phyloP scores from a whole-genome alignment of 2,113 vertebrate species.

The Phrynocephalus versicolor region DNA sequence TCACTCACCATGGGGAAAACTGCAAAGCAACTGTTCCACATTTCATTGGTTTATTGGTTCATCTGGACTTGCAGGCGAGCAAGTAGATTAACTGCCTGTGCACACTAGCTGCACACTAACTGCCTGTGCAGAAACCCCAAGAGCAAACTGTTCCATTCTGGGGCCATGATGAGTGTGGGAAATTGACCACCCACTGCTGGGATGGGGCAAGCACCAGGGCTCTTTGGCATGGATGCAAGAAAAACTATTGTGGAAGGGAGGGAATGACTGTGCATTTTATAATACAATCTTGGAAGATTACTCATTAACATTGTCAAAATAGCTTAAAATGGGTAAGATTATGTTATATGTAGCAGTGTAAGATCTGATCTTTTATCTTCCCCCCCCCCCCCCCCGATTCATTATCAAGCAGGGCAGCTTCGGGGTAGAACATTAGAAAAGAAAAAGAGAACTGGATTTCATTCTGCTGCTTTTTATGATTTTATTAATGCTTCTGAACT shows the following conservation, averaged over 20 bases:
- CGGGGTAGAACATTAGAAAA: not conserved
- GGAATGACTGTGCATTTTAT: not conserved
- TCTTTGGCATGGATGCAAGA: not conserved
- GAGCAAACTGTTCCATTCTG: not conserved
- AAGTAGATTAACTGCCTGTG: not conserved
- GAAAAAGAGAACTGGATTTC: not conserved
- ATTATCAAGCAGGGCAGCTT: not conserved
- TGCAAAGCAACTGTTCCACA: not conserved
- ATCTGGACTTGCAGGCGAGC: not conserved
- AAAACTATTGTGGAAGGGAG: not conserved
- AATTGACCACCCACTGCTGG: conserved; percentile 10
- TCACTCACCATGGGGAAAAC: not conserved
- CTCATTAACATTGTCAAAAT: not conserved
- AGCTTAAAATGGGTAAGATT: not conserved
- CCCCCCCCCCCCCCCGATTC: not conserved
- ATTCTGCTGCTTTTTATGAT: not conserved
- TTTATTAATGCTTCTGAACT: not conserved
- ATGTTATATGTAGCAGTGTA: too few species aligned
- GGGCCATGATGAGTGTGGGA: not conserved
- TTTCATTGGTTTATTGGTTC: not conserved
- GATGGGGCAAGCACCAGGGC: not conserved
- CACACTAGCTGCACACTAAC: too few species aligned
- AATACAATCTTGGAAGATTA: not conserved
- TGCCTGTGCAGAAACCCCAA: not conserved
- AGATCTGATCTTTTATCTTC: not conserved